phyloP scores from a whole-genome alignment of 35 echinoderm and acorn worm species.

The Acanthaster planci region DNA sequence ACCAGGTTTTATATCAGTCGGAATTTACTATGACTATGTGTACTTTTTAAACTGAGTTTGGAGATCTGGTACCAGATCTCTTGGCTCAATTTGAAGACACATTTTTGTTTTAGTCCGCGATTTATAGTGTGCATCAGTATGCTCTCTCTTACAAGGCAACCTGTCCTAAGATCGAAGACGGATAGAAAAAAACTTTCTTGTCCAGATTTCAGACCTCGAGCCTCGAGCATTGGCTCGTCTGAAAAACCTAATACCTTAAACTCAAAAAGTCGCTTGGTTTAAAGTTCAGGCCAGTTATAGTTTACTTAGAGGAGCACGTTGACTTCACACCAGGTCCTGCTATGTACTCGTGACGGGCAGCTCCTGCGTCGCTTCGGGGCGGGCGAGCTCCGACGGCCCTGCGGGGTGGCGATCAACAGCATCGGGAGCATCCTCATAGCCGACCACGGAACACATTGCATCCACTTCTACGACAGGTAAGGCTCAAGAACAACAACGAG shows the following conservation, averaged over 20 bases:
- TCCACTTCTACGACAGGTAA: constrained; percentile 70
- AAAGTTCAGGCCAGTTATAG: neutral
- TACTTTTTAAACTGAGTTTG: no score
- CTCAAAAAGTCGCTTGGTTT: neutral
- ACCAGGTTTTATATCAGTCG: no score
- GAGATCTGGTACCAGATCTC: no score
- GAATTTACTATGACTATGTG: no score
- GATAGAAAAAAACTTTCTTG: no score
- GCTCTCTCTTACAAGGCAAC: no score
- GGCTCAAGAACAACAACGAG: neutral
- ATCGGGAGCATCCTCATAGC: constrained; percentile 76
- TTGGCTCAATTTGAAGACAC: no score
- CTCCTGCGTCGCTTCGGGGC: constrained; percentile 64
- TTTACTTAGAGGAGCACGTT: neutral
- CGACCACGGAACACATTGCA: constrained; percentile 79
- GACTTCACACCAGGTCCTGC: constrained; percentile 60
- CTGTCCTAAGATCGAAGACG: no score
- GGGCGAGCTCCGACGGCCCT: constrained; percentile 61
- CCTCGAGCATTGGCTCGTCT: no score
- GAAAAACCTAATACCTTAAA: neutral
- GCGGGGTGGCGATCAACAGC: constrained; percentile 82
- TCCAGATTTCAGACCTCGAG: no score
- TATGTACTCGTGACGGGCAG: constrained; percentile 78
- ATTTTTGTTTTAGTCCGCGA: no score
- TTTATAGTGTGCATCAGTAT: no score